Conservation (phyloP, 2,113 vertebrate genomes). For the Crypturellus undulatus region DNA sequence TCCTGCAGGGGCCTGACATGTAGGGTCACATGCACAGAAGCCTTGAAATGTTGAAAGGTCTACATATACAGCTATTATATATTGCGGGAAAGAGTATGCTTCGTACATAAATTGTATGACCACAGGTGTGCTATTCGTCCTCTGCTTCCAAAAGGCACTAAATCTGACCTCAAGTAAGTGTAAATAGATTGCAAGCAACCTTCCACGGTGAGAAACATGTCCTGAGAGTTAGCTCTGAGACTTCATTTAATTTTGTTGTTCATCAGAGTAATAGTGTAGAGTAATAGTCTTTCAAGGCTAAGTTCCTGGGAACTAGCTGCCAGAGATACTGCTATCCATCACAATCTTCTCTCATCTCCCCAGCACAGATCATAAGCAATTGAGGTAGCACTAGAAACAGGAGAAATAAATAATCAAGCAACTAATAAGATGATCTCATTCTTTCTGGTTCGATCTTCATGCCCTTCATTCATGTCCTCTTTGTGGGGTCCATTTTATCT, state of each 20-base stretch:
- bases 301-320: not conserved
- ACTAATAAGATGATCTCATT: not conserved
- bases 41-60: slow-evolving; percentile 20
- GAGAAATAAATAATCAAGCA: slow-evolving; percentile 42
- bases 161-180: not conserved
- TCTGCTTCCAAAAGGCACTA: not conserved
- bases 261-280: not conserved
- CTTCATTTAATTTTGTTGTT: slow-evolving; percentile 45
- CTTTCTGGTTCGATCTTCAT: not conserved
- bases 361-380: slow-evolving; percentile 45
- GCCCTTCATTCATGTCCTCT: not conserved
- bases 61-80: not conserved
- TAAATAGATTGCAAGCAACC: slow-evolving; percentile 22
- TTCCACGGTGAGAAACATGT: not conserved
- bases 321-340: slow-evolving; percentile 76
- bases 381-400: slow-evolving; percentile 32
- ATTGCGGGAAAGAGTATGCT: not conserved
- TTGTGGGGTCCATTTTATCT: not conserved
- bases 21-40: not conserved
- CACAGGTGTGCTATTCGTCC: not conserved
- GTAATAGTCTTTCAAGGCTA: not conserved
- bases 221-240: not conserved
- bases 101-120: not conserved
- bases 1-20: slow-evolving; percentile 22
- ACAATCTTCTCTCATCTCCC: slow-evolving; percentile 70